These are phyloP conservation scores for Eumacrocentrus americanus DNA, from an alignment of 2,888 invertebrate genomes.

Conservation along the genomic window DNA sequence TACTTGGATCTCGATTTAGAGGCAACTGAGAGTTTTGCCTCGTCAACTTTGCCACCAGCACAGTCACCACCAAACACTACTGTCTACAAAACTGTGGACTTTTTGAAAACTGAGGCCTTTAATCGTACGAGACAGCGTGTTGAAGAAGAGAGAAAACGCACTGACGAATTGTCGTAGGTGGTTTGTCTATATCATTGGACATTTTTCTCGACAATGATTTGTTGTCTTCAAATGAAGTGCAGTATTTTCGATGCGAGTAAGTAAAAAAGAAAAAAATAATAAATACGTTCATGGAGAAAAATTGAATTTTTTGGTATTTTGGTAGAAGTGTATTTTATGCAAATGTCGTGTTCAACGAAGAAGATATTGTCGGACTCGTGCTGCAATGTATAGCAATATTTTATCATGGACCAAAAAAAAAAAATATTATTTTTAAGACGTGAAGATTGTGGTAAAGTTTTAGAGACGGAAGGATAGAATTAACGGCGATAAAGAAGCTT, in stretches of 20 bases:
- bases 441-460: too few species aligned
- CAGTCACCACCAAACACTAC: slow-evolving; percentile 63
- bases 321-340: background rate
- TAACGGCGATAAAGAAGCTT: too few species aligned
- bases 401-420: slow-evolving; percentile 36
- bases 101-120: slow-evolving; percentile 91
- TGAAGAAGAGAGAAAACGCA: slow-evolving; percentile 69
- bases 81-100: slow-evolving; percentile 92
- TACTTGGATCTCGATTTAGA: slow-evolving; percentile 88
- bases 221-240: slow-evolving; percentile 1
- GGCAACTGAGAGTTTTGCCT: slow-evolving; percentile 60
- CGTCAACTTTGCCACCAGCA: slow-evolving; percentile 56
- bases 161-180: slow-evolving; percentile 53
- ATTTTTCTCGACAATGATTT: slow-evolving; percentile 4
- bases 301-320: background rate
- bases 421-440: slow-evolving; percentile 36
- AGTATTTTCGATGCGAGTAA: slow-evolving; percentile 24
- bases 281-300: background rate
- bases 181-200: slow-evolving; percentile 4
- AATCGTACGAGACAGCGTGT: slow-evolving; percentile 83
- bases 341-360: slow-evolving; percentile 1
- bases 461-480: too few species aligned
- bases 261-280: too few species aligned
- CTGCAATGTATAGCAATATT: slow-evolving; percentile 34
- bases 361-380: slow-evolving; percentile 14